Evolutionary conservation across 2,888 invertebrate genomes (phyloP).

Genomic region (Sarcophaga variegata): DNA sequence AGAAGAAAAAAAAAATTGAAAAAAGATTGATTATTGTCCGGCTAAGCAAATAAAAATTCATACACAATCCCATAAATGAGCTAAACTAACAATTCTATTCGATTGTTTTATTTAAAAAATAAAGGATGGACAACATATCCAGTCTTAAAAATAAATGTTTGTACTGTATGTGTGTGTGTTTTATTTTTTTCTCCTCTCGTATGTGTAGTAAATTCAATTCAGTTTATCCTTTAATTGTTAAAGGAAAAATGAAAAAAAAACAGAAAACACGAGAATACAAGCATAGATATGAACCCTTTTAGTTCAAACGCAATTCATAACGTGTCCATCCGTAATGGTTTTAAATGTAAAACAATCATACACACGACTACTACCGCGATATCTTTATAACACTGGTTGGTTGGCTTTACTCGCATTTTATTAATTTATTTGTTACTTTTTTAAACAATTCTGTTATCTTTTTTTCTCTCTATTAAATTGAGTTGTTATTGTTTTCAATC

Average conservation of each 20-base stretch:
- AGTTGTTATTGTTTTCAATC: constrained; percentile 60
- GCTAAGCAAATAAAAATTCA: constrained; percentile 48
- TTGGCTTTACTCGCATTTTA: neutral
- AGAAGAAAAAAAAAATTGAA: constrained; percentile 23
- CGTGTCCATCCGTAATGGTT: neutral
- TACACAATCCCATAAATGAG: constrained; percentile 3
- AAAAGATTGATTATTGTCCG: constrained; percentile 79
- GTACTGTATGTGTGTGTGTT: too few relatives aligned
- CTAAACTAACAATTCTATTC: constrained; percentile 24
- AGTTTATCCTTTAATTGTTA: constrained; percentile 58
- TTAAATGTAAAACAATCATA: neutral
- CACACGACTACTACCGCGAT: neutral
- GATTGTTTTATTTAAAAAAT: constrained; percentile 22
- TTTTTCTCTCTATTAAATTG: constrained; percentile 27
- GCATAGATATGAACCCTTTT: neutral
- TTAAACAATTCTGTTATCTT: neutral
- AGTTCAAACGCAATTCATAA: neutral
- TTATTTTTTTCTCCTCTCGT: neutral
- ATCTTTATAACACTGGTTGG: too few relatives aligned
- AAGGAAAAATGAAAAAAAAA: neutral
- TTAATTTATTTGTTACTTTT: constrained; percentile 1
- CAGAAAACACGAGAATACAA: neutral
- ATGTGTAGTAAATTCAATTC: neutral
- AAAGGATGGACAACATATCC: neutral
- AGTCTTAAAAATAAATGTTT: neutral